Evolutionary conservation across 1,140 invertebrate species (phyloP).

Genomic region (Drosophila kikkawai): DNA sequence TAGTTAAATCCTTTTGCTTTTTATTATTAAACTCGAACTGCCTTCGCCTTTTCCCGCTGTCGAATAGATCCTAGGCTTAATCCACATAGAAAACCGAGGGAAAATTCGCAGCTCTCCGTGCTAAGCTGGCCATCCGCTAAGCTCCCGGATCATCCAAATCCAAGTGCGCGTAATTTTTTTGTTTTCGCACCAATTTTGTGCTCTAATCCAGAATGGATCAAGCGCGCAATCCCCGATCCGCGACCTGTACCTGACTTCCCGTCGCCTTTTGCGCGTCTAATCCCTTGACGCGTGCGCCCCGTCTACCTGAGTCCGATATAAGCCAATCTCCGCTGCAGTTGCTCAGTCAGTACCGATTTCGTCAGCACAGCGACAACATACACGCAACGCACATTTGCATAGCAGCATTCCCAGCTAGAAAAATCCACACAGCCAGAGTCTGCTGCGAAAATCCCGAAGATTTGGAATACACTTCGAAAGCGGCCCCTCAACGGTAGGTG

Average conservation of each 20-base stretch:
- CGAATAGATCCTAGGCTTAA: slow-evolving; percentile 26
- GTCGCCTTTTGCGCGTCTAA: slow-evolving; percentile 57
- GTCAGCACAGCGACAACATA: slow-evolving; percentile 51
- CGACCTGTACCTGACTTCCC: slow-evolving; percentile 68
- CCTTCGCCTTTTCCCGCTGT: slow-evolving; percentile 12
- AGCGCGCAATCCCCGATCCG: slow-evolving; percentile 47
- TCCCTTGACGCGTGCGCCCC: slow-evolving; percentile 69
- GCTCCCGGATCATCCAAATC: slow-evolving; percentile 72
- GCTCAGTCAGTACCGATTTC: slow-evolving; percentile 63
- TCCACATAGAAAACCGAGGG: slow-evolving; percentile 52
- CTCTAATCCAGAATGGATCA: slow-evolving; percentile 80
- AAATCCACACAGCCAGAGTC: slow-evolving; percentile 1
- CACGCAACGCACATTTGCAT: slow-evolving; percentile 10
- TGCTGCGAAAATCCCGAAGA: slow-evolving; percentile 23
- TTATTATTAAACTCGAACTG: slow-evolving; percentile 72
- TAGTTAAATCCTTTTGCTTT: slow-evolving; percentile 71
- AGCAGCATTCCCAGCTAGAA: neutral
- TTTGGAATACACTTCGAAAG: slow-evolving; percentile 51
- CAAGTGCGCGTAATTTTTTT: slow-evolving; percentile 62
- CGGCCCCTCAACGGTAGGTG: slow-evolving; percentile 53
- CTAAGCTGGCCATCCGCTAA: slow-evolving; percentile 72
- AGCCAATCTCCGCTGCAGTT: slow-evolving; percentile 41
- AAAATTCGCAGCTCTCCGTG: slow-evolving; percentile 52
- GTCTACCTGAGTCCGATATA: slow-evolving; percentile 70
- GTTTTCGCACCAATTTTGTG: slow-evolving; percentile 34